A percentile compares a stretch with the other conserved stretches of the same genome.
Evolutionary conservation across 2,113 vertebrate species (phyloP).

Genomic region (Neolamprologus brichardi): DNA sequence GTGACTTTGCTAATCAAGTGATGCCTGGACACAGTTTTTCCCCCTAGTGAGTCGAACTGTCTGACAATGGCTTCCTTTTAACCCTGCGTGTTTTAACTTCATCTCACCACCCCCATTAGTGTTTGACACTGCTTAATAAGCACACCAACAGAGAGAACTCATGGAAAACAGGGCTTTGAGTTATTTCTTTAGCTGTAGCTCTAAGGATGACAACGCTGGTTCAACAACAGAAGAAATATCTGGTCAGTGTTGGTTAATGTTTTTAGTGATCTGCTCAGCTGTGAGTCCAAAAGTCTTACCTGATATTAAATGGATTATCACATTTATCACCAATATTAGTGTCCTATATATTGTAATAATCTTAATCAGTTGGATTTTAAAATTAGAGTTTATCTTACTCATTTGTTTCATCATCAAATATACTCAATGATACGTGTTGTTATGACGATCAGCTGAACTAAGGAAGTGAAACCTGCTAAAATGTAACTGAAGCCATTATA

Average conservation of each 20-base stretch:
- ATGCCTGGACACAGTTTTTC: neutral
- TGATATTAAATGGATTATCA: fast-evolving
- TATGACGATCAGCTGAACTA: neutral
- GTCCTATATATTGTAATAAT: fast-evolving
- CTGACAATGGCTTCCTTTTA: neutral
- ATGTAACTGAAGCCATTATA: neutral
- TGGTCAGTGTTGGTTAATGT: neutral
- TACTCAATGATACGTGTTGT: fast-evolving
- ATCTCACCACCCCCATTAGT: neutral
- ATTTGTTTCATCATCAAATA: neutral
- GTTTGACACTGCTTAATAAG: neutral
- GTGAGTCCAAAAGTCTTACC: fast-evolving
- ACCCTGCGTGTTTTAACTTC: neutral
- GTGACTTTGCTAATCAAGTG: neutral
- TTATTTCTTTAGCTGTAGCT: neutral
- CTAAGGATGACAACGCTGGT: neutral
- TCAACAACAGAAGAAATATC: neutral
- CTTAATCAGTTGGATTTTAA: neutral
- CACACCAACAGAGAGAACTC: neutral
- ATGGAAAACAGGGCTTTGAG: neutral
- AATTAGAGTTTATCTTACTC: neutral
- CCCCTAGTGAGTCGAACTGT: fast-evolving
- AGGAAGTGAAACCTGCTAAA: neutral
- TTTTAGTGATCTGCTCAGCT: neutral
- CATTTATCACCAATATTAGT: neutral